Conservation (phyloP, 2,797 vertebrate genomes). For the Sebastes trivittatus region DNA sequence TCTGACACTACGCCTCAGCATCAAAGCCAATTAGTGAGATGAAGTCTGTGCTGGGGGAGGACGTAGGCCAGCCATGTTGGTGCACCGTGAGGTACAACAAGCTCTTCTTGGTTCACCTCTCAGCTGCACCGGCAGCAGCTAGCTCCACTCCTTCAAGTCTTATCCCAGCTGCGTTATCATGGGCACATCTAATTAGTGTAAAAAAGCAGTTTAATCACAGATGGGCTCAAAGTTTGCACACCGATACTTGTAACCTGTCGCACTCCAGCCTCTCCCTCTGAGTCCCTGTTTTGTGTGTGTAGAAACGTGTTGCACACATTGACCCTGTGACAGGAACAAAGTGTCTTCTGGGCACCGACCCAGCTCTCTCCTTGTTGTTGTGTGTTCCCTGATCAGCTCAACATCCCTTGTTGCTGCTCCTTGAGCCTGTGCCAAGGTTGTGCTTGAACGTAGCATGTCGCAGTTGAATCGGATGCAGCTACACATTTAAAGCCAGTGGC, state of each 20-base stretch:
- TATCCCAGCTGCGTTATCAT: slow-evolving; percentile 53
- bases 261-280: background rate
- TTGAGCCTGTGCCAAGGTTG: slow-evolving; percentile 37
- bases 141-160: slow-evolving; percentile 15
- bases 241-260: slow-evolving; percentile 24
- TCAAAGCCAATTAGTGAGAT: slow-evolving; percentile 49
- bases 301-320: slow-evolving; percentile 36
- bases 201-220: slow-evolving; percentile 69
- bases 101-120: slow-evolving; percentile 34
- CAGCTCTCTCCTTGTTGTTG: slow-evolving; percentile 25
- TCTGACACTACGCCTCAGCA: background rate
- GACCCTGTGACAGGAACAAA: slow-evolving; percentile 57
- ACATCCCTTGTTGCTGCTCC: slow-evolving; percentile 23
- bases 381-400: background rate
- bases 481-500: slow-evolving; percentile 32
- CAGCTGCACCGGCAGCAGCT: slow-evolving; percentile 39
- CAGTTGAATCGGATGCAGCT: slow-evolving; percentile 20
- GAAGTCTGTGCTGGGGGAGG: slow-evolving; percentile 19
- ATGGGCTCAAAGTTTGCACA: slow-evolving; percentile 54
- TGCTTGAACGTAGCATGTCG: slow-evolving; percentile 7
- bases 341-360: slow-evolving; percentile 48
- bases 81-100: background rate
- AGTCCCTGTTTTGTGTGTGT: background rate
- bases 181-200: slow-evolving; percentile 70
- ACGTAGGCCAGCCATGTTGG: background rate